Conservation (phyloP, 2,113 vertebrate species). For the Herpetotheres cachinnans region DNA sequence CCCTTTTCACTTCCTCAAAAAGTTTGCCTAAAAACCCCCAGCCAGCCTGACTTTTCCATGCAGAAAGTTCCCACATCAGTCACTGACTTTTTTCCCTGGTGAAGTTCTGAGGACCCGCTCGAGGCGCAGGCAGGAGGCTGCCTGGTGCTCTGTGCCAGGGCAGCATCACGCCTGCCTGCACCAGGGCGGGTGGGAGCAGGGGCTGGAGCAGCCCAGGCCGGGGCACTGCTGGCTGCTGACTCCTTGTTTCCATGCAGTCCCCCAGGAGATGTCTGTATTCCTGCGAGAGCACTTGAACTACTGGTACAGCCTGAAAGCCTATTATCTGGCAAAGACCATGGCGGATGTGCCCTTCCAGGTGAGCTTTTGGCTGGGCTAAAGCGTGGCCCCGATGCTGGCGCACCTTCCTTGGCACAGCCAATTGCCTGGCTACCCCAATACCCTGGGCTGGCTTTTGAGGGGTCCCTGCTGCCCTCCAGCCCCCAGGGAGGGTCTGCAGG, state of each 20-base stretch:
- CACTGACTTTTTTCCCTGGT: neutral
- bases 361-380: neutral
- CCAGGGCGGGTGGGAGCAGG: fast-evolving
- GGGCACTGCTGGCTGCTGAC: neutral
- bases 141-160: neutral
- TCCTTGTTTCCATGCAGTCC: slow-evolving; percentile 75
- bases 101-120: neutral
- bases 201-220: neutral
- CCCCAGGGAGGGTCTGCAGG: neutral
- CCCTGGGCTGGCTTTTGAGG: neutral
- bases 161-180: neutral
- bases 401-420: neutral
- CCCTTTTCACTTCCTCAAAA: neutral
- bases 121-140: neutral
- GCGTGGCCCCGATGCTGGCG: fast-evolving
- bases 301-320: slow-evolving; percentile 98
- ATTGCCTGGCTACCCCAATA: fast-evolving
- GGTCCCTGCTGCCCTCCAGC: neutral
- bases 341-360: slow-evolving; percentile 98
- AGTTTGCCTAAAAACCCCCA: neutral
- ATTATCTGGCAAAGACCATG: slow-evolving; percentile 97
- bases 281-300: slow-evolving; percentile 95
- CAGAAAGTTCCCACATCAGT: neutral
- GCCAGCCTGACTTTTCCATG: neutral
- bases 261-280: slow-evolving; percentile 96